Percentiles rank a stretch among this genome's conserved stretches.
Evolutionary conservation across 2,888 invertebrate species (phyloP).

Genomic region (Rhodophaea formosa): DNA sequence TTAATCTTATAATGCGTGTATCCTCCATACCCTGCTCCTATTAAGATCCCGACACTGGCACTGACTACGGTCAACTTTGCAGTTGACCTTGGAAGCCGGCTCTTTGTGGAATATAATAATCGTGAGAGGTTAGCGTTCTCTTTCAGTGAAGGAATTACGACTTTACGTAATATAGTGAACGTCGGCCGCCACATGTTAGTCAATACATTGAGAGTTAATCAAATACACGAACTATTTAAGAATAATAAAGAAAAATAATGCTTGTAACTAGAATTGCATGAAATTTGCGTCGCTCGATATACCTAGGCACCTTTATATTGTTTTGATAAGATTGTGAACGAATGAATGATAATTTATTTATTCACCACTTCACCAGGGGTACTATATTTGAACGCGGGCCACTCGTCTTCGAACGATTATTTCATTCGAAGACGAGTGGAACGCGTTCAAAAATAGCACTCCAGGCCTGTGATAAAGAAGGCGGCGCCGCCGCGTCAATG

Average conservation of each 20-base stretch:
- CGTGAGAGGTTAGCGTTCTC: constrained; percentile 51
- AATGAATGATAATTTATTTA: too few relatives aligned
- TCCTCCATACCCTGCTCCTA: constrained; percentile 79
- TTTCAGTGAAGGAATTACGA: constrained; percentile 52
- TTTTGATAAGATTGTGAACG: too few relatives aligned
- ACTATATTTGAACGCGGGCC: too few relatives aligned
- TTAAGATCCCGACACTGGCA: constrained; percentile 79
- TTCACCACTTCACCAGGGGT: too few relatives aligned
- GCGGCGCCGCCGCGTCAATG: too few relatives aligned
- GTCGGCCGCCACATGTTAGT: constrained; percentile 66
- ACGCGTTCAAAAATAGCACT: too few relatives aligned
- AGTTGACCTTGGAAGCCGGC: constrained; percentile 60
- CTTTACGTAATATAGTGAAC: constrained; percentile 56
- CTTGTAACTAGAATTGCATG: too few relatives aligned
- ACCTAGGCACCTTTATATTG: background rate
- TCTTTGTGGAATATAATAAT: constrained; percentile 58
- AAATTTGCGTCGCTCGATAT: too few relatives aligned
- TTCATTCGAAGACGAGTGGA: too few relatives aligned
- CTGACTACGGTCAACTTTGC: constrained; percentile 80
- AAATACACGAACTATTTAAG: background rate
- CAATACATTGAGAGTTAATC: constrained; percentile 14
- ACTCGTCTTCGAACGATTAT: too few relatives aligned
- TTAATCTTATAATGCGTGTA: constrained; percentile 76
- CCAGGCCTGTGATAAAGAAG: too few relatives aligned
- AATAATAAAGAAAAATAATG: background rate